Evolutionary conservation across 1,140 invertebrate species (phyloP).

Genomic region (Varroa destructor): DNA sequence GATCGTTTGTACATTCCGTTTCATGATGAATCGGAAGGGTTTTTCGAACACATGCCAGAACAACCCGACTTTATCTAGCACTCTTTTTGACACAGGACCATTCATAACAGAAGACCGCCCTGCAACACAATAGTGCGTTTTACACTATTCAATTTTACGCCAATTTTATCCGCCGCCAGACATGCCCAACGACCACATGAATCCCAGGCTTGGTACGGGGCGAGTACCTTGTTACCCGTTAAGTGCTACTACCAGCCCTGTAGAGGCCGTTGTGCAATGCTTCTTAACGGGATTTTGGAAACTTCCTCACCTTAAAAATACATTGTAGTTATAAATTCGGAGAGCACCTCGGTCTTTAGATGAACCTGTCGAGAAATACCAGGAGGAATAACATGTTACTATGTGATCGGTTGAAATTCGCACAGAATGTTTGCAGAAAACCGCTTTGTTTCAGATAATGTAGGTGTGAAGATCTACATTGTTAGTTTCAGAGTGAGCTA

Average conservation of each 20-base stretch:
- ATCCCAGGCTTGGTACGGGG: too few relatives aligned
- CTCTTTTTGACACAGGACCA: conserved; percentile 16
- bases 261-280: too few relatives aligned
- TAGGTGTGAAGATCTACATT: not conserved
- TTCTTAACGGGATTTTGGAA: too few relatives aligned
- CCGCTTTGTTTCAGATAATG: conserved; percentile 3
- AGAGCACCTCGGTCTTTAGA: too few relatives aligned
- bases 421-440: not conserved
- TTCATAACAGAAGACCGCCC: not conserved
- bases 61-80: not conserved
- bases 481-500: conserved; percentile 1
- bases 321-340: too few relatives aligned
- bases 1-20: conserved; percentile 21
- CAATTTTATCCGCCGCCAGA: not conserved
- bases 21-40: conserved; percentile 8
- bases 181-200: not conserved
- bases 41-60: not conserved
- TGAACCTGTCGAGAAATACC: too few relatives aligned
- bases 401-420: too few relatives aligned
- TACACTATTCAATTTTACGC: not conserved
- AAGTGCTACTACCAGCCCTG: too few relatives aligned
- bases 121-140: conserved; percentile 23
- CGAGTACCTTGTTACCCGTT: too few relatives aligned
- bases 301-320: too few relatives aligned
- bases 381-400: too few relatives aligned